These are phyloP conservation scores for Heliconius eleuchia DNA, from an alignment of 1,140 invertebrate species.

Conservation along the genomic window DNA sequence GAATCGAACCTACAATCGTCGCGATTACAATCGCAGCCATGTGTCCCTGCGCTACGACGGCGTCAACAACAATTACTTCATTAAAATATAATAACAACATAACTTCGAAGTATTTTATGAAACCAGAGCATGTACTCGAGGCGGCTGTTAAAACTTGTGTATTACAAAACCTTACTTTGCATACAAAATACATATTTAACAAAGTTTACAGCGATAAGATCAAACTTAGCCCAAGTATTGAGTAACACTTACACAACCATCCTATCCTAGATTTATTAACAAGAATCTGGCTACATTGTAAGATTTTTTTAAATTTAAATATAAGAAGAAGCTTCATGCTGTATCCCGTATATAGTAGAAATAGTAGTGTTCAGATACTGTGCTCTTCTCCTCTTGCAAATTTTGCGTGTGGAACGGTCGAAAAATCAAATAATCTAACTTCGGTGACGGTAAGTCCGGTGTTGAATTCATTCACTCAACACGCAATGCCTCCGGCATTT, in stretches of 20 bases:
- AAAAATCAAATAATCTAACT: no score
- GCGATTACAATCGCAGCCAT: not conserved
- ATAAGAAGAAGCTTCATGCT: no score
- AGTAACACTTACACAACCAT: not conserved
- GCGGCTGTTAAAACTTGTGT: slow-evolving; percentile 13
- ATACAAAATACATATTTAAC: slow-evolving; percentile 34
- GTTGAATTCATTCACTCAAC: no score
- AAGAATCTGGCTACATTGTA: not conserved
- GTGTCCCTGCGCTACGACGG: no score
- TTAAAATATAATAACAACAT: slow-evolving; percentile 3
- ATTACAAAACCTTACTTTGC: slow-evolving; percentile 21
- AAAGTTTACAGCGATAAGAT: slow-evolving; percentile 1
- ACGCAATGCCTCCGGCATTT: no score
- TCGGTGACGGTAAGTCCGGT: no score
- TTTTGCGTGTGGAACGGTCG: no score
- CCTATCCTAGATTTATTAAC: slow-evolving; percentile 1
- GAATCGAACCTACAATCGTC: no score
- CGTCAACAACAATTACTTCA: not conserved
- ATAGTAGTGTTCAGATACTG: no score
- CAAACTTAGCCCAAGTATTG: slow-evolving; percentile 18
- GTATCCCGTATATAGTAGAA: no score
- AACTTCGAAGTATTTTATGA: not conserved
- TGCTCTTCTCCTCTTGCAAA: no score
- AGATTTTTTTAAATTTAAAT: not conserved
- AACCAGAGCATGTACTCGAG: slow-evolving; percentile 9